These are phyloP conservation scores for Globia sparganii DNA, from an alignment of 2,888 invertebrate genomes.

Conservation along the genomic window DNA sequence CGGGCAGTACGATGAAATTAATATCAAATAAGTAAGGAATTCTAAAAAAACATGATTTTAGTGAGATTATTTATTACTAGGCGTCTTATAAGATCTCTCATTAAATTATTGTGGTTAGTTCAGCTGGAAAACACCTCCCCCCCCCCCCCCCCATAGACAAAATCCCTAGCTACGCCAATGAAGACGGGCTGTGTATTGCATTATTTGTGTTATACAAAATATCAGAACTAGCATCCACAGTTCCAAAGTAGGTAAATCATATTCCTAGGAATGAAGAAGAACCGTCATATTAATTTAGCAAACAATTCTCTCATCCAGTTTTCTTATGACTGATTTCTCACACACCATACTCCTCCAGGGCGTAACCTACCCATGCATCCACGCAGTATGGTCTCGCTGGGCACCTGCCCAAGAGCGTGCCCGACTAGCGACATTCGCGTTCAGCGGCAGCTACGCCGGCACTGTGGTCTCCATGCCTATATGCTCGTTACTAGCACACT, in stretches of 20 bases:
- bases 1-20: not conserved
- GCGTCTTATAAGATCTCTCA: not conserved
- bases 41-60: too few species aligned
- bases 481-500: constrained; percentile 93
- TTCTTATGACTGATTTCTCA: not conserved
- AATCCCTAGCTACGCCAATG: too few species aligned
- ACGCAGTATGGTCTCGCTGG: constrained; percentile 96
- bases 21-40: too few species aligned
- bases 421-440: constrained; percentile 94
- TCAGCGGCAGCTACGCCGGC: constrained; percentile 96
- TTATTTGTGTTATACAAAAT: too few species aligned
- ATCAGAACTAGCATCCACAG: not conserved
- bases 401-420: constrained; percentile 95
- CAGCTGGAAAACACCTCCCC: too few species aligned
- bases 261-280: not conserved
- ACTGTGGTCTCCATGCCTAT: constrained; percentile 96
- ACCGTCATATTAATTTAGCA: not conserved
- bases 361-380: constrained; percentile 94
- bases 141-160: too few species aligned
- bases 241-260: not conserved
- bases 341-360: constrained; percentile 86
- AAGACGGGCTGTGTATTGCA: too few species aligned
- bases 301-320: not conserved
- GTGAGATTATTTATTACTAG: too few species aligned
- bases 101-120: too few species aligned